Percentiles rank a stretch among this genome's conserved stretches.
Conservation (phyloP, 2,113 vertebrate species). For the Lophotis ruficrista region DNA sequence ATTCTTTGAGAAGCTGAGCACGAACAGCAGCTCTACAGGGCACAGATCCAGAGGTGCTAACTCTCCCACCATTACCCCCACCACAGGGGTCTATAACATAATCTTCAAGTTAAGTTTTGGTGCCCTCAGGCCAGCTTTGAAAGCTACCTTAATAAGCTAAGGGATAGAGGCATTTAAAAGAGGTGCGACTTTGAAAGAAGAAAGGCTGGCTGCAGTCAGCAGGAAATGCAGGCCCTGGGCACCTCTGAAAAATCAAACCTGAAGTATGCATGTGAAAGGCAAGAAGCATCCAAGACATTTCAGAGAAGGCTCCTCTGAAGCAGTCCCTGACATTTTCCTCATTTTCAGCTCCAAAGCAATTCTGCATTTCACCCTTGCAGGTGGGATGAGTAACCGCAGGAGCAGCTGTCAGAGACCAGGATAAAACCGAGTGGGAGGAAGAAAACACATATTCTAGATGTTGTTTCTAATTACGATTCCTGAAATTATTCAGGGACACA, state of each 20-base stretch:
- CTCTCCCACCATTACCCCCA: conserved; percentile 54
- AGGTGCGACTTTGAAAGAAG: conserved; percentile 10
- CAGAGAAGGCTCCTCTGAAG: not conserved
- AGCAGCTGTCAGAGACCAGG: not conserved
- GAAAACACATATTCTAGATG: not conserved
- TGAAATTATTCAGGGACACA: not conserved
- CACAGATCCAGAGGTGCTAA: conserved; percentile 51
- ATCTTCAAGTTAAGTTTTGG: conserved; percentile 31
- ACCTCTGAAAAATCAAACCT: conserved; percentile 34
- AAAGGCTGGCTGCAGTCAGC: conserved; percentile 27
- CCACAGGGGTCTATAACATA: conserved; percentile 61
- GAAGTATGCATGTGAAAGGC: conserved; percentile 62
- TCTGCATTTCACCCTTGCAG: not conserved
- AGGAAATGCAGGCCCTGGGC: conserved; percentile 53
- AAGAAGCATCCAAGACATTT: not conserved
- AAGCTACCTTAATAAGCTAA: not conserved
- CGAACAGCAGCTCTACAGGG: conserved; percentile 1
- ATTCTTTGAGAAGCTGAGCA: not conserved
- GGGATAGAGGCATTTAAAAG: conserved; percentile 23
- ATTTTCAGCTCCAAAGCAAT: not conserved
- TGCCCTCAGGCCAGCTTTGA: conserved; percentile 46
- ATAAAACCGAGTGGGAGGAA: not conserved
- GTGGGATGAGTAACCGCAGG: not conserved
- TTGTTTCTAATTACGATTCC: not conserved
- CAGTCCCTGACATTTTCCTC: not conserved